phyloP scores from a whole-genome alignment of 2,797 vertebrate genomes.

The Rhadinocentrus ornatus region DNA sequence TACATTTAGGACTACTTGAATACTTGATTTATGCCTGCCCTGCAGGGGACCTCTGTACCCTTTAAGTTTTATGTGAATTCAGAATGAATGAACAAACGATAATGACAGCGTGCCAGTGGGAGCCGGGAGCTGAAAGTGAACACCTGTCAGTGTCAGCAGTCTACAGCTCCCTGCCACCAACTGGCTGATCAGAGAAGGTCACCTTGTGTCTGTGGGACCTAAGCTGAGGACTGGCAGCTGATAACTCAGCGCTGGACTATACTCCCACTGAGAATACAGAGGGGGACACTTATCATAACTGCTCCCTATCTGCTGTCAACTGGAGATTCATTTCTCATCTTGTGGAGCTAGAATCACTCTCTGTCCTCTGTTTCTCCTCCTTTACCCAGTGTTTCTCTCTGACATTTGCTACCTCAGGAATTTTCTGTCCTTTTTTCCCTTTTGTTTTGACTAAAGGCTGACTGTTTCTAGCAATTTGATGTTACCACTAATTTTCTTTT shows the following conservation, averaged over 20 bases:
- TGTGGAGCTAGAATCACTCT: conserved; percentile 34
- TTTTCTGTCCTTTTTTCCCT: conserved; percentile 1
- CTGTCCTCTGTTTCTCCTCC: conserved; percentile 48
- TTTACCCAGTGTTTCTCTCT: conserved; percentile 6
- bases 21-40: conserved; percentile 40
- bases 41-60: conserved; percentile 39
- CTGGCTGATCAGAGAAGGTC: conserved; percentile 66
- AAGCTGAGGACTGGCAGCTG: conserved; percentile 51
- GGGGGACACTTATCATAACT: conserved; percentile 58
- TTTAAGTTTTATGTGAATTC: conserved; percentile 49
- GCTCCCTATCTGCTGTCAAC: conserved; percentile 62
- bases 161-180: conserved; percentile 42
- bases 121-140: conserved; percentile 58
- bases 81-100: conserved; percentile 67
- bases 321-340: conserved; percentile 53
- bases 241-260: conserved; percentile 64
- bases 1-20: conserved; percentile 9
- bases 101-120: conserved; percentile 49
- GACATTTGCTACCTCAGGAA: conserved; percentile 3
- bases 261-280: conserved; percentile 62
- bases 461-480: not conserved
- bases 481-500: not conserved
- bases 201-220: conserved; percentile 69
- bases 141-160: conserved; percentile 75
- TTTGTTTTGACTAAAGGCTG: not conserved